Evolutionary conservation across 1,140 invertebrate genomes (phyloP), one percentile per base, ranked within the genome.

Genomic region (Cotesia vestalis): DNA sequence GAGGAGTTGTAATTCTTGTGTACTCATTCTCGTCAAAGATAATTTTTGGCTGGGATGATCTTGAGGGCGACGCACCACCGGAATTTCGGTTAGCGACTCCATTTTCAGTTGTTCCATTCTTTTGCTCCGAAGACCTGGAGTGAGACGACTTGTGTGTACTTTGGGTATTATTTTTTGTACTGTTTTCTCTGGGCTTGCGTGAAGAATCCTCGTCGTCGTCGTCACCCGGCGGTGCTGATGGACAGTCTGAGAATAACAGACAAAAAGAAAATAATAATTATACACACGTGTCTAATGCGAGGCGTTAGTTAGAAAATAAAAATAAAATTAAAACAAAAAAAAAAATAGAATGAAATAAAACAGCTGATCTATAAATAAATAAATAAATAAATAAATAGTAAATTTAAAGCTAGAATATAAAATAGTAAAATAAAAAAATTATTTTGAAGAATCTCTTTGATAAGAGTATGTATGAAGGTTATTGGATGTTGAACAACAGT

Each of bases 1-100:
- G 84, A 6, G 91, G 91, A 0, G 91, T 92, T 8, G 90, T 91
- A 74, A 92, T 92, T 76, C 90, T 89, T 69, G 91, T 92, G 79
- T 92, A 92, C 81, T 92, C 91, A 75, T 91, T 91, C 61, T 86
- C 85, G 75, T 87, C 83, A 74, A 86, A 86, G 12, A 81, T 80
- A 9, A 82, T 79, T 66, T 85, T 84, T 0, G 81, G 79, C 11
- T 84, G 81, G 0, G 78, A 46, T 46, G 40, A 79, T 38, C 80
- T 75, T 8, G 81, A 80, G 59, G 78, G 76, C 0, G 79, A 78
- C 8, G 78, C 73, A 4, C 74, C 74, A 40, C 79, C 76, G 9
- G 79, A 74, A 5, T 76, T 74, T 51, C 78, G 74, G 36, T 68
- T 79, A 0, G 71, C 77, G 46, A 84, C 4, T 78, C 40, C 40